Base-by-base conservation (phyloP, 1,140 invertebrate genomes). In the Teleopsis dalmanni region DNA sequence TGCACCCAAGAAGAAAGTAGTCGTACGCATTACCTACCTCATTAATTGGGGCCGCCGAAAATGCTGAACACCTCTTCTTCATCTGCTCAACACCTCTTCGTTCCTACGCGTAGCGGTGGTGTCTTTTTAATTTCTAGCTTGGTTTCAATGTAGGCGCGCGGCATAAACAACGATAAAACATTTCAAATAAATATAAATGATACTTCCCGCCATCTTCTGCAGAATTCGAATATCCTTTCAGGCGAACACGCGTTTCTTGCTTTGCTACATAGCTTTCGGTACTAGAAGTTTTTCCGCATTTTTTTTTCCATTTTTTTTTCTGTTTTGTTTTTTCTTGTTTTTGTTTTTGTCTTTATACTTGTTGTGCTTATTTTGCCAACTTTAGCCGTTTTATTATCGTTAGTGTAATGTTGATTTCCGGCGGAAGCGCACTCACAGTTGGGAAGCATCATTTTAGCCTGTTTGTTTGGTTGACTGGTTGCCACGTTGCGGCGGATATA, bases 361-460 rank as follows among this genome's bases (percentile, higher is more conserved):
- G 13, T 8, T 29, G 7, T 7, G 7, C 13, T 29, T 21, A 45
- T 54, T 62, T 61, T 64, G 58, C 58, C 57, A 64, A 60, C 59
- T n/a, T 57, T 58, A 59, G 60, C 65, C 58, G 58, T 60, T 65
- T 58, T 60, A 62, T 65, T 62, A 59, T 57, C 56, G 60, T 59
- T 60, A 58, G 62, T 62, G 59, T 62, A 65, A 65, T 65, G 62
- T 58, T 65, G 65, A 65, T 65, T 65, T 65, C 62, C 62, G 59
- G 51, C 29, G 44, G 41, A 43, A 43, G 25, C 25, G 14, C 41
- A 29, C 41, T 31, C 21, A 19, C 19, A 43, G n/a, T 14, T 18
- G 4, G 11, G 14, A 10, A 10, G 13, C 18, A 8, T 21, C 14
- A 4, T 8, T 43, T 31, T 8, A 9, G 45, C 3, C 34, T 26